Conservation (phyloP, 37 sponge, comb jelly and placozoan genomes). For the Hormiphora californensis region DNA sequence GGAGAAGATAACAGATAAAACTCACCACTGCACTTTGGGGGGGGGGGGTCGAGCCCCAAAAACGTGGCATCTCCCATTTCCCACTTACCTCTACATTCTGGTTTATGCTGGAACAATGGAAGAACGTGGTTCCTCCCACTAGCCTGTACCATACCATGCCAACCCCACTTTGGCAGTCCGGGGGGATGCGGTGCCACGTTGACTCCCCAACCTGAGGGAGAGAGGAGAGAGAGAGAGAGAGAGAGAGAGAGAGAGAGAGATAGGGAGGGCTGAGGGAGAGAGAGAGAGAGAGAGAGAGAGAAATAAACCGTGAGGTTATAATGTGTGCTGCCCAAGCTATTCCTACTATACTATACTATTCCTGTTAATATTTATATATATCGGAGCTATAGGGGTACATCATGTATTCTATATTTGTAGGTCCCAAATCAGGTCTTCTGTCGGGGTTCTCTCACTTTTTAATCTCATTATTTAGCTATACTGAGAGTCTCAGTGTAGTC, state of each 20-base stretch:
- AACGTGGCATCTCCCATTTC: too few species aligned
- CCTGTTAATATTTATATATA: neutral
- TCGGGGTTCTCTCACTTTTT: neutral
- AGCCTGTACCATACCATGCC: slow-evolving; percentile 35
- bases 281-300: neutral
- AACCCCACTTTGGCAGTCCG: neutral
- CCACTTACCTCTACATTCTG: slow-evolving; percentile 45
- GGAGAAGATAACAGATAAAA: too few species aligned
- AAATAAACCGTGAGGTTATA: neutral
- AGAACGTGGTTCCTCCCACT: slow-evolving; percentile 25
- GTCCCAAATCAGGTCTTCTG: too few species aligned
- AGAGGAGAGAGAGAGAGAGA: too few species aligned
- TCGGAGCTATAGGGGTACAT: too few species aligned
- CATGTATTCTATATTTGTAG: too few species aligned
- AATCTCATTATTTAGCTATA: too few species aligned
- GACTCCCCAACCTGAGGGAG: slow-evolving; percentile 29
- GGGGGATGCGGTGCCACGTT: slow-evolving; percentile 30
- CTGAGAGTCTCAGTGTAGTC: too few species aligned
- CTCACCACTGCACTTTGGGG: too few species aligned
- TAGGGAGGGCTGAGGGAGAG: neutral
- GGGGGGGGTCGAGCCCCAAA: too few species aligned
- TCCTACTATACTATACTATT: neutral
- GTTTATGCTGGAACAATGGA: slow-evolving; percentile 32
- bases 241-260: too few species aligned
- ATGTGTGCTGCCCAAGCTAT: neutral